A percentile compares a stretch with the other conserved stretches of the same genome.
Conservation (phyloP, 2,113 vertebrate species). For the Regulus satrapa region DNA sequence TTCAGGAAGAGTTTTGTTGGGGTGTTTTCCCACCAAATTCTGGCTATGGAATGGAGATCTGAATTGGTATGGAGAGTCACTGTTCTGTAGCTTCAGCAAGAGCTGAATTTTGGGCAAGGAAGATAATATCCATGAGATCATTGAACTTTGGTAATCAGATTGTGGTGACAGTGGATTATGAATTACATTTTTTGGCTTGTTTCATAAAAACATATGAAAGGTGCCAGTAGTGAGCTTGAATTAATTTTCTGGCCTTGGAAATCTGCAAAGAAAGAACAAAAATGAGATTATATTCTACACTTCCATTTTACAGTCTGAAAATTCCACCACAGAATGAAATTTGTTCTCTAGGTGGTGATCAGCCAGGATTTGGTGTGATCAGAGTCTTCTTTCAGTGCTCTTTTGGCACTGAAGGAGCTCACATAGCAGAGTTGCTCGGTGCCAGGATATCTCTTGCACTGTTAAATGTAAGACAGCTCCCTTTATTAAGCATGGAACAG, state of each 20-base stretch:
- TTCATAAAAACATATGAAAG: background rate
- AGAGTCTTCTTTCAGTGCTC: background rate
- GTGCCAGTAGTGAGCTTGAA: accelerated
- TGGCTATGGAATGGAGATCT: background rate
- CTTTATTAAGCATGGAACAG: background rate
- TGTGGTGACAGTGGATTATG: background rate
- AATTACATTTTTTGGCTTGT: background rate
- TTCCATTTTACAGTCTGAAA: background rate
- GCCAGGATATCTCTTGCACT: background rate
- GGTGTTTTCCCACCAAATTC: background rate
- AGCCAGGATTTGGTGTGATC: background rate
- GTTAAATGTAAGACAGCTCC: background rate
- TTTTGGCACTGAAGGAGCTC: background rate
- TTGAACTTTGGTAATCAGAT: background rate
- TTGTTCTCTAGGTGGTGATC: background rate
- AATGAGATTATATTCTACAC: background rate
- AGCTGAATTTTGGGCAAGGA: background rate
- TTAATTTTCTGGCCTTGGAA: background rate
- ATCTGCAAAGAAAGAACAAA: background rate
- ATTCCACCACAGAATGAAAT: background rate
- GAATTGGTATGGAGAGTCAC: background rate
- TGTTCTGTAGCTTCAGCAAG: background rate
- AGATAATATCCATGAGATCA: background rate
- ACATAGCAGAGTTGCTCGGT: background rate
- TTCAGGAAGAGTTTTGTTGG: background rate